Evolutionary conservation across 2,888 invertebrate genomes (phyloP).

Genomic region (Gerris lacustris): DNA sequence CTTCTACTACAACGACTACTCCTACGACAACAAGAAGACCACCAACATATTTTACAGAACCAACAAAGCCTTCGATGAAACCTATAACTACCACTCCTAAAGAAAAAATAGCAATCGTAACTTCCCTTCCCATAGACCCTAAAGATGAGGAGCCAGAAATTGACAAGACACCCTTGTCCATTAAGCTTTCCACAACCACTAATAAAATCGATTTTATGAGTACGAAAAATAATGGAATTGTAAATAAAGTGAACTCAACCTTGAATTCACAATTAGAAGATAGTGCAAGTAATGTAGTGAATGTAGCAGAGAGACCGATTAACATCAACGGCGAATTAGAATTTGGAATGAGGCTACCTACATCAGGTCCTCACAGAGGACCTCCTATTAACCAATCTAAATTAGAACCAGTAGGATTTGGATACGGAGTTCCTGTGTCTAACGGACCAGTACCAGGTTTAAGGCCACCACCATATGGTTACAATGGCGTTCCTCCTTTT

Average conservation of each 20-base stretch:
- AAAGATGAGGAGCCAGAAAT: not conserved
- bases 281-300: not conserved
- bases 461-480: not conserved
- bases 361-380: not conserved
- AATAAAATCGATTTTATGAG: conserved; percentile 3
- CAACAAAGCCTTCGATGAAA: conserved; percentile 26
- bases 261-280: not conserved
- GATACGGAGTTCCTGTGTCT: not conserved
- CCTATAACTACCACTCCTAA: conserved; percentile 22
- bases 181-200: not conserved
- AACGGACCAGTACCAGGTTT: not conserved
- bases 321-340: not conserved
- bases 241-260: not conserved
- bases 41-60: conserved; percentile 23
- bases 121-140: conserved; percentile 11
- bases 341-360: not conserved
- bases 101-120: conserved; percentile 9
- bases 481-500: not conserved
- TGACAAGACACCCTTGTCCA: not conserved
- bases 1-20: conserved; percentile 20
- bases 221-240: not conserved
- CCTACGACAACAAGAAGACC: conserved; percentile 27
- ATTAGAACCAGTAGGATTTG: not conserved
- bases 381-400: not conserved
- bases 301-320: not conserved